Conservation (phyloP, 2,888 invertebrate species). For the Chesias legatella region DNA sequence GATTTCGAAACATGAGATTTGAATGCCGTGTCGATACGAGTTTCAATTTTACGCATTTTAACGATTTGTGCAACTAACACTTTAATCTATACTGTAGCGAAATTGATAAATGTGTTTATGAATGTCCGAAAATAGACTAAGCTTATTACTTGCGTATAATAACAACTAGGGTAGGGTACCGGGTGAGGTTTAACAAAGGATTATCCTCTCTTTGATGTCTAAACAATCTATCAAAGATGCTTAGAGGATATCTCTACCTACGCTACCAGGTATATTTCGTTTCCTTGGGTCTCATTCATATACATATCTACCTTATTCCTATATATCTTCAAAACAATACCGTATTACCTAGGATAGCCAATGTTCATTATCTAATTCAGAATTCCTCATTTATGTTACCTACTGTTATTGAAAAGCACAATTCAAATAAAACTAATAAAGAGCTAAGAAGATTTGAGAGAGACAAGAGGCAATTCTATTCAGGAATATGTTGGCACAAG, state of each 20-base stretch:
- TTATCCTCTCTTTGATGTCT: constrained; percentile 10
- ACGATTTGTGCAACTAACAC: constrained; percentile 35
- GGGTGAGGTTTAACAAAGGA: constrained; percentile 5
- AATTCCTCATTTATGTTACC: constrained; percentile 8
- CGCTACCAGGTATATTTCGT: neutral
- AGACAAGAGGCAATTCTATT: too few species aligned
- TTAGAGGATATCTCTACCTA: constrained; percentile 1
- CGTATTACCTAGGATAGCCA: neutral
- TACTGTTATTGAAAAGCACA: constrained; percentile 5
- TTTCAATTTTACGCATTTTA: constrained; percentile 48
- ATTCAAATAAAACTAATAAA: neutral
- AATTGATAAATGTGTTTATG: constrained; percentile 20
- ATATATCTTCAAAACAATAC: neutral
- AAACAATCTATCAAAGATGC: neutral
- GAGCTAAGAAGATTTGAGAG: too few species aligned
- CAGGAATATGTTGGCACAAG: too few species aligned
- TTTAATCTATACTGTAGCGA: constrained; percentile 21
- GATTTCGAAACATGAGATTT: constrained; percentile 42
- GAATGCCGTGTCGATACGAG: constrained; percentile 41
- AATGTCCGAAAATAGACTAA: constrained; percentile 7
- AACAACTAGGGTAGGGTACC: neutral
- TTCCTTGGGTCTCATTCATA: neutral
- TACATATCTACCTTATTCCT: too few species aligned
- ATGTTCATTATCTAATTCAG: constrained; percentile 15
- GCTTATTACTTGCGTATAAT: neutral